Percentiles rank a stretch among this genome's conserved stretches.
Conservation (phyloP, 2,888 invertebrate species). For the Protonemura montana region DNA sequence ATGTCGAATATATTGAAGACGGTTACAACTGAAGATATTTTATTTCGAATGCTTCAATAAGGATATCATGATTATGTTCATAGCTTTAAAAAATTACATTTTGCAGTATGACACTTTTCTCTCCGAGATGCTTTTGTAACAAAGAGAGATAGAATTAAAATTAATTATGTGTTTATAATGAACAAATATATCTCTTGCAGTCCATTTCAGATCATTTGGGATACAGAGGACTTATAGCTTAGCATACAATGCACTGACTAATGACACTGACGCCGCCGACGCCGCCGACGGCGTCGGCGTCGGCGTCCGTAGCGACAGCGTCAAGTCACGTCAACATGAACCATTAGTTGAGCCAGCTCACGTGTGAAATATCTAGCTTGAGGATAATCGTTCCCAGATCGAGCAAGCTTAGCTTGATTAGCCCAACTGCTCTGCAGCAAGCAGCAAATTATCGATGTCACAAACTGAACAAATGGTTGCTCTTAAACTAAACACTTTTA, state of each 20-base stretch:
- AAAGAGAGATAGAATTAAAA: too few species aligned
- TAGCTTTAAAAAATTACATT: too few species aligned
- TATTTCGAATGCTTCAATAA: too few species aligned
- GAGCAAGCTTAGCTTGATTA: not conserved
- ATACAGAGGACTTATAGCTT: not conserved
- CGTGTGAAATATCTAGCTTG: constrained; percentile 4
- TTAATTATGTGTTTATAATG: too few species aligned
- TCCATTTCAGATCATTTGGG: too few species aligned
- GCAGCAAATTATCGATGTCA: not conserved
- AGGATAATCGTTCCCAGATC: not conserved
- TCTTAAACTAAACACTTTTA: not conserved
- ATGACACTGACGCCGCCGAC: not conserved
- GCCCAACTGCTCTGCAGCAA: not conserved
- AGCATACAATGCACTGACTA: not conserved
- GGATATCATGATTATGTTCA: too few species aligned
- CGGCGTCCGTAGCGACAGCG: not conserved
- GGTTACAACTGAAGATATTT: too few species aligned
- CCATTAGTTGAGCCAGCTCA: not conserved
- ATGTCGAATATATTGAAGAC: too few species aligned
- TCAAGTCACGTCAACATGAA: not conserved
- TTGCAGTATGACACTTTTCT: too few species aligned
- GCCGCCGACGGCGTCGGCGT: not conserved
- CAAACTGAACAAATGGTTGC: not conserved
- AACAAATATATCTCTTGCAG: too few species aligned
- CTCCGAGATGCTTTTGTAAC: too few species aligned